phyloP scores from a whole-genome alignment of 23 tunicate genomes.

The Phallusia fumigata region DNA sequence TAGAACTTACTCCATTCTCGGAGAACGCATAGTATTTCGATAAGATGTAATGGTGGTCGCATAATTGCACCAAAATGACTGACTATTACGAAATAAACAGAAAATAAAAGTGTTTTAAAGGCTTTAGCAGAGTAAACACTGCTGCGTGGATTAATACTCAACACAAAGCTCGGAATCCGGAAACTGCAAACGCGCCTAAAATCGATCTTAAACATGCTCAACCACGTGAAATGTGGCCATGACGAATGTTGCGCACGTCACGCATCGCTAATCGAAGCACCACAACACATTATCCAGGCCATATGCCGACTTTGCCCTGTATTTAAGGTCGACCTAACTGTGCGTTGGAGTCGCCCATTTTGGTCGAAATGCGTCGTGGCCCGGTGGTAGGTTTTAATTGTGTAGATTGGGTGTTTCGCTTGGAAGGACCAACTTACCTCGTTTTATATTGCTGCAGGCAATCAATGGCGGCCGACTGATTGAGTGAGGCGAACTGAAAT shows the following conservation, averaged over 20 bases:
- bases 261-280: not conserved
- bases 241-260: not conserved
- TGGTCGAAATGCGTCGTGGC: not conserved
- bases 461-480: conserved; percentile 51
- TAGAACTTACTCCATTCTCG: too few relatives aligned
- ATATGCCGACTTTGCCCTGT: not conserved
- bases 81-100: too few relatives aligned
- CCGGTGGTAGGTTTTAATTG: not conserved
- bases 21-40: too few relatives aligned
- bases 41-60: too few relatives aligned
- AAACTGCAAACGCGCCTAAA: too few relatives aligned
- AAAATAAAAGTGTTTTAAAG: too few relatives aligned
- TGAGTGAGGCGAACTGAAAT: conserved; percentile 53
- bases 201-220: too few relatives aligned
- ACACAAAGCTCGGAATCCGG: too few relatives aligned
- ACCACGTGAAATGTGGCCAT: not conserved
- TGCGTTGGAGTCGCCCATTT: not conserved
- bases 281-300: not conserved
- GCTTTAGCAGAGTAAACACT: too few relatives aligned
- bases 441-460: conserved; percentile 67
- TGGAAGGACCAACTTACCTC: conserved; percentile 29
- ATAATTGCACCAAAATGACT: too few relatives aligned
- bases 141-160: too few relatives aligned
- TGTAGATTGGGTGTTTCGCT: not conserved
- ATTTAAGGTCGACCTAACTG: too few relatives aligned